Evolutionary conservation across 2,888 invertebrate species (phyloP), one percentile per base, ranked within the genome.

Genomic region (Hedychridium roseum): DNA sequence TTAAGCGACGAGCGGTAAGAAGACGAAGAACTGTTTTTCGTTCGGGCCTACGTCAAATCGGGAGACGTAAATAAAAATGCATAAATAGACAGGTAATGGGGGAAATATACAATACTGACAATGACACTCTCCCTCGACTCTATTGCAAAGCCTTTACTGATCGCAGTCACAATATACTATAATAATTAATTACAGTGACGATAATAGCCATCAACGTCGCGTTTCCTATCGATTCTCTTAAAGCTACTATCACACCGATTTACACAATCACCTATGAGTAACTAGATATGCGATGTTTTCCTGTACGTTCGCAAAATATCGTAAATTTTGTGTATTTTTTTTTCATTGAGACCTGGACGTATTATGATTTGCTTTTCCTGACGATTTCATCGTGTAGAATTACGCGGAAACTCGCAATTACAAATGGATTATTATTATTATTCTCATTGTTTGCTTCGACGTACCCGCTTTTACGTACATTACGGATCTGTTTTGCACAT

Each of bases 201-300:
- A 53, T 60, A 55, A 56, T 56, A 38, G 38, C 31, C 62, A 65
- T 59, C 68, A 67, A 70, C 63, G 68, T 66, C 68, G 67, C 46
- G 64, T 69, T 71, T 48, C 64, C 69, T 65, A 73, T 65, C 70
- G 46, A 42, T 65, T 63, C 56, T 50, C 63, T 75, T 77, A 76
- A 72, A 68, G 55, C 74, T 78, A 77, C 75, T 78, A 78, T 78
- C 78, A 78, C 78, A 78, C 78, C 78, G 59, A 78, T 78, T 76
- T 76, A 73, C 76, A 78, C 76, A 77, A 70, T 68, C 54, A 61
- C 46, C 66, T 70, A 44, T 54, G 53, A 34, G 54, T 66, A 64
- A 40, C 60, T 68, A 64, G 48, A 64, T 68, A 65, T 54, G 57
- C 63, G 60, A 36, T 15, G 27, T 43, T 32, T 23, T 43, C 14